Percentiles rank a stretch among this genome's conserved stretches.
Conservation (phyloP, 2,113 vertebrate species). For the Caranx melampygus region DNA sequence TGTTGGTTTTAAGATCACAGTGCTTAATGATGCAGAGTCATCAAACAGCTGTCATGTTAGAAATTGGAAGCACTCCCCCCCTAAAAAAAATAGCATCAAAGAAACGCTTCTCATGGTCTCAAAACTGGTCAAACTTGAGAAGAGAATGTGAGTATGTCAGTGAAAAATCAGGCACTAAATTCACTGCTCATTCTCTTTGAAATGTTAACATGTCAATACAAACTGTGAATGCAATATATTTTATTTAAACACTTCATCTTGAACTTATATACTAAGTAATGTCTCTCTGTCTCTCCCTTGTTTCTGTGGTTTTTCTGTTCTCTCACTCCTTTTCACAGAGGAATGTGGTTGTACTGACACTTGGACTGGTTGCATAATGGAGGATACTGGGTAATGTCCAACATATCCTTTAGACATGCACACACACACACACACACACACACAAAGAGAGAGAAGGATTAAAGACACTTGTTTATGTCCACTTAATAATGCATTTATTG, state of each 20-base stretch:
- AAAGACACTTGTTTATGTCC: background rate
- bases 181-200: background rate
- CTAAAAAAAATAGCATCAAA: conserved; percentile 7
- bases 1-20: conserved; percentile 25
- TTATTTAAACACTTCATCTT: background rate
- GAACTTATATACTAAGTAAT: background rate
- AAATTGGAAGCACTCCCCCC: background rate
- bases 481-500: conserved; percentile 3
- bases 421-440: conserved; percentile 20
- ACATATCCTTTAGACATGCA: conserved; percentile 8
- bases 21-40: conserved; percentile 22
- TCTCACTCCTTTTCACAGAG: conserved; percentile 76
- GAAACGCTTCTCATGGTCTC: conserved; percentile 2
- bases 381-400: conserved; percentile 91
- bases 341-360: conserved; percentile 92
- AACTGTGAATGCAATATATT: background rate
- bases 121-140: conserved; percentile 9
- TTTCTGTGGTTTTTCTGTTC: conserved; percentile 3
- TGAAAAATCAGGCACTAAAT: conserved; percentile 17
- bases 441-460: conserved; percentile 1
- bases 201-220: background rate
- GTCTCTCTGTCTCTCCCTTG: background rate
- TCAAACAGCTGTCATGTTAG: conserved; percentile 30
- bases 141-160: background rate
- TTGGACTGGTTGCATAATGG: conserved; percentile 96